Base-by-base conservation (phyloP, 2,113 vertebrate species). In the Eubucco bourcierii region DNA sequence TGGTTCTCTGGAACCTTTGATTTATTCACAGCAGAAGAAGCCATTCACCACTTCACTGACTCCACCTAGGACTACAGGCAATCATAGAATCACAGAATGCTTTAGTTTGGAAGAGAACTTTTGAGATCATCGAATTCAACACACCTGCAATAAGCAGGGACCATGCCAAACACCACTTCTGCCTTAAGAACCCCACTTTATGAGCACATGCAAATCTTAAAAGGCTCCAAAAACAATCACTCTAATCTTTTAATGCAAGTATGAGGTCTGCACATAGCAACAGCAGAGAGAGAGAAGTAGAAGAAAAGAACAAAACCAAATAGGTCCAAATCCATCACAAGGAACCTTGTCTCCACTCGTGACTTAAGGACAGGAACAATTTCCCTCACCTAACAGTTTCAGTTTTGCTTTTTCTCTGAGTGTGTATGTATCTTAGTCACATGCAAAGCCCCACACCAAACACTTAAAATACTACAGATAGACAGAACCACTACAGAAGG, bases 31-130 rank as follows among this genome's bases (percentile, higher is more conserved):
- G 34, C 5, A 58, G 41, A 71, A 64, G 37, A 25, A 27, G 6
- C 24, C 1, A 0, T 33, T 44, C 59, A 6, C 12, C 0, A 0
- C 10, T 66, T 10, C 58, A 12, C 24, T 20, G 33, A 33, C 33
- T 73, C 15, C 44, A 33, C 9, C 33, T 33, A 34, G 21, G 10
- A 72, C 31, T n/a, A 52, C 37, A 4, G 59, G 11, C 28, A 46
- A 19, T 56, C 50, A 64, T 17, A 64, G 15, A 64, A 64, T 39
- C 50, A 64, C 37, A 64, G 10, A 63, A 27, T 27, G 34, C 34
- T 63, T 63, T 63, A 24, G 15, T 34, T 27, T 39, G 24, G 34
- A 18, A 39, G 16, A 16, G 34, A 39, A 25, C 24, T 63, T 64
- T 39, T 18, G 16, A 34, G 33, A 33, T 37, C 23, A 37, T 27